These are phyloP conservation scores for Syritta pipiens DNA, from an alignment of 2,888 invertebrate species.

Conservation along the genomic window DNA sequence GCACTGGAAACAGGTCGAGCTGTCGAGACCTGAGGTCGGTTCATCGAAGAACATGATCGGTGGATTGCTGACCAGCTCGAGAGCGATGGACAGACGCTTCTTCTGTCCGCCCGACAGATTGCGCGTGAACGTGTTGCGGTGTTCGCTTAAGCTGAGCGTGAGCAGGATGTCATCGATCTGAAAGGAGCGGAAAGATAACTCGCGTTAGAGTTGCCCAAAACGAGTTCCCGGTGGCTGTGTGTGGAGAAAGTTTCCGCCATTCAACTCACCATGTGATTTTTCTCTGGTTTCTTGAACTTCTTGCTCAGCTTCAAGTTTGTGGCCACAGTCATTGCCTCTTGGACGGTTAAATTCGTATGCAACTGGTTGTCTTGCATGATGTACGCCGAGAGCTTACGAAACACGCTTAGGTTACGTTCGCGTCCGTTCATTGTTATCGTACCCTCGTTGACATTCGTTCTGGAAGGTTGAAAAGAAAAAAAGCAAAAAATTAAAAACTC, in stretches of 20 bases:
- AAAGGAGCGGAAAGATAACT: conserved; percentile 67
- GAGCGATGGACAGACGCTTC: conserved; percentile 95
- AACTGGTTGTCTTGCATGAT: conserved; percentile 97
- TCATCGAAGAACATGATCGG: conserved; percentile 99
- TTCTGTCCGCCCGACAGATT: conserved; percentile 97
- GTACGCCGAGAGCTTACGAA: conserved; percentile 95
- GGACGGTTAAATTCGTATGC: conserved; percentile 94
- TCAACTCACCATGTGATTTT: conserved; percentile 88
- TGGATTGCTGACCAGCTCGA: conserved; percentile 97
- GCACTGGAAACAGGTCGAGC: conserved; percentile 96
- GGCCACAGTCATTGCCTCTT: conserved; percentile 96
- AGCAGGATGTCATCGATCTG: conserved; percentile 96
- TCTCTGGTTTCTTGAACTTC: conserved; percentile 84
- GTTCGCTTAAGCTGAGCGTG: conserved; percentile 91
- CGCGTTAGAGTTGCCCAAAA: too few relatives aligned
- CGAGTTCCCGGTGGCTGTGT: too few relatives aligned
- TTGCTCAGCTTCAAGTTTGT: conserved; percentile 92
- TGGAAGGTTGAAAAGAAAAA: conserved; percentile 76
- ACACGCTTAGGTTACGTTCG: conserved; percentile 90
- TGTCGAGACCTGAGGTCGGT: conserved; percentile 97
- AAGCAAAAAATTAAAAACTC: conserved; percentile 3
- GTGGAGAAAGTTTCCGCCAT: background rate
- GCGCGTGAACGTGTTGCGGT: conserved; percentile 92
- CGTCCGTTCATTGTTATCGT: conserved; percentile 92
- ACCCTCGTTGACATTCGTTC: conserved; percentile 89